Evolutionary conservation across 2,113 vertebrate species (phyloP).

Genomic region (Burhinus bistriatus): DNA sequence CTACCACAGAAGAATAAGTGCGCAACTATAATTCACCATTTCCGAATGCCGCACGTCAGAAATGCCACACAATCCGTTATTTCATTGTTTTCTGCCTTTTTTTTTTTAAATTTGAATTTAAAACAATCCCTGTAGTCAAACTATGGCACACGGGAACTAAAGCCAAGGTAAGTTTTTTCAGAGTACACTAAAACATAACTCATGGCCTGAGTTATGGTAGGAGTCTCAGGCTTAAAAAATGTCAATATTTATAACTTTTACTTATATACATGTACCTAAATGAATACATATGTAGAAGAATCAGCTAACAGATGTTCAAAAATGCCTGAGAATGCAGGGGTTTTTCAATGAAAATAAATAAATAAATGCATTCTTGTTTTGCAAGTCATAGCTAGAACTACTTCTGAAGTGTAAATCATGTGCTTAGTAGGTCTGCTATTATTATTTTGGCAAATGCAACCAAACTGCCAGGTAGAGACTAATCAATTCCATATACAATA

Average conservation of each 20-base stretch:
- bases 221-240: not conserved
- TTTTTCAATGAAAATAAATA: not conserved
- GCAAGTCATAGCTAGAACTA: not conserved
- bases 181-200: not conserved
- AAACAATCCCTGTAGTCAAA: not conserved
- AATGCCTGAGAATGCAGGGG: not conserved
- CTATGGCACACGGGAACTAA: not conserved
- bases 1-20: not conserved
- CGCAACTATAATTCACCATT: not conserved
- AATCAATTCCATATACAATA: not conserved
- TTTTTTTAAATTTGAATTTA: not conserved
- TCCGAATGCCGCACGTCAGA: rapidly evolving
- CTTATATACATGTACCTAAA: constrained; percentile 6
- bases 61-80: not conserved
- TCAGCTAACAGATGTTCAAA: constrained; percentile 36
- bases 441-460: not conserved
- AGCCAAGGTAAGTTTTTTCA: not conserved
- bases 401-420: not conserved
- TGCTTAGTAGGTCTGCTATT: not conserved
- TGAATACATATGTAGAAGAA: constrained; percentile 8
- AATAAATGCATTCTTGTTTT: not conserved
- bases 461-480: not conserved
- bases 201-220: not conserved
- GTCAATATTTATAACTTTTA: constrained; percentile 40
- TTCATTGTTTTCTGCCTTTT: not conserved